Conservation (phyloP, 1,140 invertebrate species). For the Lucilia cuprina region DNA sequence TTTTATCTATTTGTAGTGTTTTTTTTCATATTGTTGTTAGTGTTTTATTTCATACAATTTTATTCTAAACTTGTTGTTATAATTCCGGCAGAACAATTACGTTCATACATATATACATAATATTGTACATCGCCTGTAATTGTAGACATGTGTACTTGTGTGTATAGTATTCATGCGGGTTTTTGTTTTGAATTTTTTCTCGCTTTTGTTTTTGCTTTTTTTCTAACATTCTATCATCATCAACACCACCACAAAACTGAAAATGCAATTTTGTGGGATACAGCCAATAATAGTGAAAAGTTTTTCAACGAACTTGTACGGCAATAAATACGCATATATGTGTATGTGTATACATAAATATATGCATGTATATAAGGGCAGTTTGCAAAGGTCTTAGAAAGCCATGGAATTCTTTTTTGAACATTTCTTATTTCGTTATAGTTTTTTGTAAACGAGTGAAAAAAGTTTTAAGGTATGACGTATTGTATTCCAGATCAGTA, state of each 20-base stretch:
- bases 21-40: neutral
- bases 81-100: neutral
- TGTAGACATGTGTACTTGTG: neutral
- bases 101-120: neutral
- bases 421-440: too few species aligned
- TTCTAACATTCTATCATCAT: neutral
- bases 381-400: too few species aligned
- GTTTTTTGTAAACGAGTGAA: too few species aligned
- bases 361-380: too few species aligned
- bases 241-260: neutral
- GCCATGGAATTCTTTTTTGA: too few species aligned
- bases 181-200: neutral
- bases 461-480: too few species aligned
- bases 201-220: neutral
- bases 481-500: too few species aligned
- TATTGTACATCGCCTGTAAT: neutral
- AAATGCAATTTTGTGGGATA: constrained; percentile 24
- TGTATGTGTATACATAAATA: neutral
- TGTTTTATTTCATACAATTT: neutral
- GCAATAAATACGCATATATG: too few species aligned
- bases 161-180: neutral
- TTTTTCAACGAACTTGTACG: neutral
- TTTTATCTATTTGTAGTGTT: neutral
- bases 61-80: neutral
- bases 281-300: constrained; percentile 8